Base-by-base conservation (phyloP, 2,113 vertebrate genomes). In the Pygoscelis antarcticus region DNA sequence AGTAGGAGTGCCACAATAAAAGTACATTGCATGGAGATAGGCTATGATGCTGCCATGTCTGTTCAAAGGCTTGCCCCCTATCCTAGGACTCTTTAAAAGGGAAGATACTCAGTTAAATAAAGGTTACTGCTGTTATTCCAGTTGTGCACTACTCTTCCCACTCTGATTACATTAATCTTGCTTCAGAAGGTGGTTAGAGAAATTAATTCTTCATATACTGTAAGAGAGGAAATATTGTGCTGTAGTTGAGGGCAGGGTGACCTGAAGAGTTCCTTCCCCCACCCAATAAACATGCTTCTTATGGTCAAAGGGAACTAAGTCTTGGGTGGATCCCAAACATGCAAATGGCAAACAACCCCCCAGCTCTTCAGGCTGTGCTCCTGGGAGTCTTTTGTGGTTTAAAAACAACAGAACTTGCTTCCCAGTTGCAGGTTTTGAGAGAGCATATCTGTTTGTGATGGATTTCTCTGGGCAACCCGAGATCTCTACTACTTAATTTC, bases 201-300 rank as follows among this genome's bases (percentile, higher is more conserved):
- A 81, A 88, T 90, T 29, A 76, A 68, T 91, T 85, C 77, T 87
- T 89, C 19, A 26, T 78, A 34, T 27, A 54, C 34, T 55, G 14
- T 44, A 68, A 78, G 47, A 74, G n/a, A 60, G 19, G 9, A 83
- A 74, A 70, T 62, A 22, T 93, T 80, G 32, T 68, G 30, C 65
- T 85, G 49, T 80, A 46, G 40, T 10, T 42, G 69, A 94, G 87
- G 77, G 71, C 89, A 93, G 44, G 11, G 49, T 94, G 92, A 96
- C 91, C 86, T 84, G 57, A 61, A 65, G 57, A 79, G 25, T 77
- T 96, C 57, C 55, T 89, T 91, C 34, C 30, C 26, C 14, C 19
- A 38, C n/a, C 14, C 62, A n/a, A 46, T 52, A 87, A 95, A 87
- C 30, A 40, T 49, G 8, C 2, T 61, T 87, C 80, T 66, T 76